Evolutionary conservation across 1,140 invertebrate genomes (phyloP), one percentile per base, ranked within the genome.

Genomic region (Leptopilina boulardi): DNA sequence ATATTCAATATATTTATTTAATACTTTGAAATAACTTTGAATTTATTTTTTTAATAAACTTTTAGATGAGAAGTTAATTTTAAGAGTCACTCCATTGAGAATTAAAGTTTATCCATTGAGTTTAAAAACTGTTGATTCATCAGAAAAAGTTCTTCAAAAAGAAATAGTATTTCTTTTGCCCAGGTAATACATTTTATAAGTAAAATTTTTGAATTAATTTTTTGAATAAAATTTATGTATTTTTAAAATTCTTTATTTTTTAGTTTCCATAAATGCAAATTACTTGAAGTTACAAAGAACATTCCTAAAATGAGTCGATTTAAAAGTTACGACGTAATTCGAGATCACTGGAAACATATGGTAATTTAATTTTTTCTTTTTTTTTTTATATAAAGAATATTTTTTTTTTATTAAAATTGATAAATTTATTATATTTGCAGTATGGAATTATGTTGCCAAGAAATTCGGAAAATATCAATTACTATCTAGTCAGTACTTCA

Each of bases 321-420:
- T 66, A 30, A 66, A 66, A n/a, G 15, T n/a, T 66, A 66, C 15
- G 13, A 30, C 8, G 26, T 66, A n/a, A 30, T 66, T 66, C 23
- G 59, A n/a, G 59, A 66, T 34, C 59, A 66, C 15, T 66, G 59
- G 59, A 30, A 66, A n/a, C 23, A 66, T 66, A 66, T 66, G 59
- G 59, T 66, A 66, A 66, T 66, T 66, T 3, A 38, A 9, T 23
- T 26, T 59, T 26, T 15, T 10, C 3, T 1, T 19, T 19, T 19
- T 19, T 18, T 2, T 6, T 54, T 19, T 5, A 54, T 15, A 19
- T 15, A 13, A 15, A n/a, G 21, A 56, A 56, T 8, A 56, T 21
- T 59, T 30, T 54, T 19, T 13, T 59, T 15, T 59, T 21, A 3
- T 8, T 26, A 23, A 26, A 26, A 23, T 13, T 23, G 2, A 59